These are phyloP conservation scores for Candidula unifasciata DNA, from an alignment of 2,888 invertebrate genomes.

Conservation along the genomic window DNA sequence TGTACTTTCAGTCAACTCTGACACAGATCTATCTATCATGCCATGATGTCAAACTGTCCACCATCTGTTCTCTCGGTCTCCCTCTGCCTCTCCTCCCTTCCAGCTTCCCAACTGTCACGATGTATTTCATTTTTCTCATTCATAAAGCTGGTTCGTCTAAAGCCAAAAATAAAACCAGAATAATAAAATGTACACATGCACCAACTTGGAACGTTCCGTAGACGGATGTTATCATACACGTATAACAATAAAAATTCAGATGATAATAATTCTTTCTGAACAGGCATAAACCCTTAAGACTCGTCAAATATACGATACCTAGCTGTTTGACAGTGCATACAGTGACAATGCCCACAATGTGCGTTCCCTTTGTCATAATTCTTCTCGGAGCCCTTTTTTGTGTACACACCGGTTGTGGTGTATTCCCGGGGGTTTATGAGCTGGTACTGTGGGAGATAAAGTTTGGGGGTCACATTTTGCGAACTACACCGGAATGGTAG, in stretches of 20 bases:
- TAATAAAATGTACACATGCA: background rate
- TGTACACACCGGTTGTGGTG: slow-evolving; percentile 1
- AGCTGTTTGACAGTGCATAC: background rate
- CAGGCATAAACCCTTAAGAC: background rate
- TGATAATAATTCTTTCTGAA: background rate
- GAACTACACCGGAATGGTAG: background rate
- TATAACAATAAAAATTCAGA: background rate
- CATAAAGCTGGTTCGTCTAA: too few species aligned
- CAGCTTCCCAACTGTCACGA: too few species aligned
- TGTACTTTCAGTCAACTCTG: too few species aligned
- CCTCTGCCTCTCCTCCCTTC: too few species aligned
- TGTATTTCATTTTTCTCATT: too few species aligned
- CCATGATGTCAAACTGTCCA: too few species aligned
- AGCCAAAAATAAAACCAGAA: background rate
- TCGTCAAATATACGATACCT: slow-evolving; percentile 9
- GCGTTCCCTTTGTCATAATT: slow-evolving; percentile 29
- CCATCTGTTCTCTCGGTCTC: too few species aligned
- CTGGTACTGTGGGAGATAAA: background rate
- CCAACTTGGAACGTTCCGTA: too few species aligned
- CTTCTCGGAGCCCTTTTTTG: background rate
- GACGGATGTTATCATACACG: too few species aligned
- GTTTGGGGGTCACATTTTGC: background rate
- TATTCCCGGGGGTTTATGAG: slow-evolving; percentile 13
- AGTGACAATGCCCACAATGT: background rate
- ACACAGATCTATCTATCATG: too few species aligned